Evolutionary conservation across 2,113 vertebrate species (phyloP), one percentile per base, ranked within the genome.

Genomic region (Catharus minimus): DNA sequence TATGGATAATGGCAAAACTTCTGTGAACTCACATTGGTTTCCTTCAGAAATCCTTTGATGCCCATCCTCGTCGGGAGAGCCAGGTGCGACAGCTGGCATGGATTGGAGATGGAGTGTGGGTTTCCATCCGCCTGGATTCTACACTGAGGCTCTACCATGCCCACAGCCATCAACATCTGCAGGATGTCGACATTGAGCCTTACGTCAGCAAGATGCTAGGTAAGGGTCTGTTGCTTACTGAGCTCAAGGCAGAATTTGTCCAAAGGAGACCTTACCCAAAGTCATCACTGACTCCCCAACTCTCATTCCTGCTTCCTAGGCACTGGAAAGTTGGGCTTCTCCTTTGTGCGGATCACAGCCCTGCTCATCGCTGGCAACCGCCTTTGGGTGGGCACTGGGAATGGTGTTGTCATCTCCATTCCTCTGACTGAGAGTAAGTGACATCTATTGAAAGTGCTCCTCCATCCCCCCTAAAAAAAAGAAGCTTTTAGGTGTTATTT

Each of bases 121-220:
- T 99, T 76, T 99, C 99, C 2, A 99, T 99, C 94, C 98, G 99
- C 28, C 94, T 99, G 80, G 99, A 99, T 93, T 99, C 99, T 15
- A 99, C 99, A 0, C 96, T 99, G 92, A 98, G 99, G 74, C 97
- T 99, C 36, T 99, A 99, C 95, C 99, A 99, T 1, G 99, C 99
- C 2, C 98, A 99, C 91, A 99, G 99, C 43, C 99, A 99, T 88
- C 99, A 99, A 88, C 99, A 99, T 82, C 98, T 99, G 56, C 99
- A 99, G 90, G 99, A 99, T 4, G 99, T 99, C 20, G 99, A 99
- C 96, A 99, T 99, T 2, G 99, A 99, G 93, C 99, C 99, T 15
- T 99, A 99, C 0, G 99, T 99, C 98, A 99, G 99, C 98, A 99
- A 99, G 97, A 99, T 99, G 99, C 96, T 99, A 57, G 99, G 99